Conservation (phyloP, 1,140 invertebrate species). For the Parasteatoda tepidariorum region DNA sequence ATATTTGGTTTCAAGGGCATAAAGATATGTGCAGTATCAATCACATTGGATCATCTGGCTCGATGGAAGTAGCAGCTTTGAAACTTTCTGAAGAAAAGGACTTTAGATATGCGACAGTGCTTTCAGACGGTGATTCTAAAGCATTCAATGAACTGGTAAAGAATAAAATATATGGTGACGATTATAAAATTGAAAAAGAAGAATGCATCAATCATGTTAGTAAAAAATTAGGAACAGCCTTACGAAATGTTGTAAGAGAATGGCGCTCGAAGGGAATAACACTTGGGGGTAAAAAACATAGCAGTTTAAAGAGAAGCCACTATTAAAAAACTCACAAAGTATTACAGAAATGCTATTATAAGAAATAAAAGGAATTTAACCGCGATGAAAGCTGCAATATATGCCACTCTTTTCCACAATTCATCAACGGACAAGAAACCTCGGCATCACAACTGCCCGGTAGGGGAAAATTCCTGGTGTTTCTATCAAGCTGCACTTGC, state of each 20-base stretch:
- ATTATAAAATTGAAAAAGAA: no score
- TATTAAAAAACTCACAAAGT: constrained; percentile 18
- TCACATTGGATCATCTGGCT: no score
- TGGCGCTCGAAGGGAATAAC: background rate
- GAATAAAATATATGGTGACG: no score
- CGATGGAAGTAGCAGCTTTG: no score
- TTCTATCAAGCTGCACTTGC: background rate
- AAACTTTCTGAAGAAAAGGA: no score
- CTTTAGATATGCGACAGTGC: no score
- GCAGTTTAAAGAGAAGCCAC: constrained; percentile 1
- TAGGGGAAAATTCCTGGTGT: constrained; percentile 12
- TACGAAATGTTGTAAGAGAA: background rate
- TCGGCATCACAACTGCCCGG: constrained; percentile 1
- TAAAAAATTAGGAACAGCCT: background rate
- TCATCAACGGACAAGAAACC: constrained; percentile 7
- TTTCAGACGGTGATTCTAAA: no score
- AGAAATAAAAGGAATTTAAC: background rate
- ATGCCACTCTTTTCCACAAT: constrained; percentile 9
- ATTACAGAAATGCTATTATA: constrained; percentile 1
- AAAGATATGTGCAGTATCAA: no score
- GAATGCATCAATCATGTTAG: constrained; percentile 13
- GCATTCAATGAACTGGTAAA: no score
- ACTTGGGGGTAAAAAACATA: background rate
- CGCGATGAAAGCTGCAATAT: constrained; percentile 34
- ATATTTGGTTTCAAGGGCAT: no score